Evolutionary conservation across 2,113 vertebrate species (phyloP).

Genomic region (Indicator indicator): DNA sequence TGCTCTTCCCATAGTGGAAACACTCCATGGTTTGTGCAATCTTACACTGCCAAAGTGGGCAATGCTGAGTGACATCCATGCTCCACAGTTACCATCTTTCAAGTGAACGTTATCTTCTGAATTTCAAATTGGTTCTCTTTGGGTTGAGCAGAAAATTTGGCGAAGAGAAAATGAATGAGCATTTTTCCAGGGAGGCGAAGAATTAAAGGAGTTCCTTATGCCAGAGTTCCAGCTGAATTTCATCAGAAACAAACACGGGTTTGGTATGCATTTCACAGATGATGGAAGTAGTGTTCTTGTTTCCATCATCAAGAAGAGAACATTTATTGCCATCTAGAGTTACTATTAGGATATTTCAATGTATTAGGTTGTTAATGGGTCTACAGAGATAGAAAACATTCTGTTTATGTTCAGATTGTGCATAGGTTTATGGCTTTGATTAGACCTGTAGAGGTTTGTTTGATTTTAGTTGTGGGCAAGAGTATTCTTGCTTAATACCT

Average conservation of each 20-base stretch:
- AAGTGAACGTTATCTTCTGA: background rate
- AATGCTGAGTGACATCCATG: background rate
- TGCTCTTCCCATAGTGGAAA: background rate
- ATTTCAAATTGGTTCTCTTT: constrained; percentile 44
- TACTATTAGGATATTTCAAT: background rate
- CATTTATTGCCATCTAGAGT: background rate
- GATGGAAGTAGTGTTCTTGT: background rate
- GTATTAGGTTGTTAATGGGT: background rate
- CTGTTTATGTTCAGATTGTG: background rate
- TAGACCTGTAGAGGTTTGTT: background rate
- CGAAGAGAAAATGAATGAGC: constrained; percentile 16
- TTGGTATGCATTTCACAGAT: constrained; percentile 37
- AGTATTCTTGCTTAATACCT: background rate
- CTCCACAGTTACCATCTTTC: background rate
- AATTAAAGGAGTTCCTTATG: constrained; percentile 10
- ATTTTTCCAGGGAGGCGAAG: background rate
- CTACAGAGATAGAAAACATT: background rate
- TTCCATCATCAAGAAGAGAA: constrained; percentile 16
- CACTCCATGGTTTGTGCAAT: background rate
- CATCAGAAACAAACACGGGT: constrained; percentile 11
- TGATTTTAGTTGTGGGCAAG: background rate
- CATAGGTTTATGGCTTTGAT: background rate
- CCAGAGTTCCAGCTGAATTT: constrained; percentile 13
- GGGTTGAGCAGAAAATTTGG: constrained; percentile 24
- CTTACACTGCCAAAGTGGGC: background rate